Base-by-base conservation (phyloP, 1,140 invertebrate species). In the Zaprionus africanus region DNA sequence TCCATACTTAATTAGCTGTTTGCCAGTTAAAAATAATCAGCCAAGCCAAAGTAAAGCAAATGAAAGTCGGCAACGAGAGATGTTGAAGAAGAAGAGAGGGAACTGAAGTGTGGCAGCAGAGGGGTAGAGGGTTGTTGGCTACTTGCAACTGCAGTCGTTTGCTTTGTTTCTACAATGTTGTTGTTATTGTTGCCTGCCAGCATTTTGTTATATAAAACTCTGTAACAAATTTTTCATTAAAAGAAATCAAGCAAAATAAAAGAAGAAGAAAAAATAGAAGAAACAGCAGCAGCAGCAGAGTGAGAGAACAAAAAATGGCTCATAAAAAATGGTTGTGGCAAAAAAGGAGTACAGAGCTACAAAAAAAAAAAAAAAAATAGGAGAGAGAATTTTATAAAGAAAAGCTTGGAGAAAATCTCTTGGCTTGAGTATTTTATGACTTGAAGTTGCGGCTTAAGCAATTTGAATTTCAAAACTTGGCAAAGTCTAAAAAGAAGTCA, bases 1-100 rank as follows among this genome's bases (percentile, higher is more conserved):
- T 87, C 83, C 83, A 90, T 90, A 90, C 85, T 90, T 90, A 90
- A 90, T 90, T 90, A 90, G 85, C 86, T 90, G 86, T 90, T 90
- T 90, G 79, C 86, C 85, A 90, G 85, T 90, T 90, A 88, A 90
- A 90, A 90, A 90, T 90, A 90, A 90, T 90, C 85, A 90, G 75
- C 69, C 83, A 81, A 85, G 85, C 85, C 81, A 90, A 79, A 87
- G 63, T 59, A 73, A 88, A 90, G 85, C 84, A 88, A 88, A 88
- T 88, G 84, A 76, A 88, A 90, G 84, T 84, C 84, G 70, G 84
- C 70, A 87, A 71, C 68, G 73, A 64, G 54, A 71, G 67, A 65
- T 63, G 73, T 73, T 72, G 76, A 81, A 26, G 26, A 24, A 17
- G 26, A 41, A 46, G 46, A 43, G 11, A 4, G 59, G 31, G 9